Evolutionary conservation across 2,113 vertebrate species (phyloP).

Genomic region (Seriola aureovittata): DNA sequence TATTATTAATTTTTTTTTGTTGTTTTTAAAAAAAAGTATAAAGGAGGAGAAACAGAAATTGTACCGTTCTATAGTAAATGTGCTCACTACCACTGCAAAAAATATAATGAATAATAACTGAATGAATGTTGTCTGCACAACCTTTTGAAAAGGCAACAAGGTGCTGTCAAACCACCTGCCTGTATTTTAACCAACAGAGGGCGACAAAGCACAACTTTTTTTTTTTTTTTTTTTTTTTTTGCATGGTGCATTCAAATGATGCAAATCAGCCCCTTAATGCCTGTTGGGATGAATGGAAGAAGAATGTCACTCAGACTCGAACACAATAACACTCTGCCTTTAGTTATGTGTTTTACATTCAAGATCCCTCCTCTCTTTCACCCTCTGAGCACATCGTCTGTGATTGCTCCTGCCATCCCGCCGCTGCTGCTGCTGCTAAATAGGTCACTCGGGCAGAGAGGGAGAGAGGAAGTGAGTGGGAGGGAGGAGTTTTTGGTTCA

Average conservation of each 20-base stretch:
- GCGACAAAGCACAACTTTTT: constrained; percentile 41
- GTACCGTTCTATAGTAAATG: too few species aligned
- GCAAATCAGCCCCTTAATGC: constrained; percentile 31
- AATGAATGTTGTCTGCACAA: too few species aligned
- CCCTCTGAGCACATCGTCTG: constrained; percentile 57
- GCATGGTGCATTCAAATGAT: background rate
- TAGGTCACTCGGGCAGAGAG: constrained; percentile 81
- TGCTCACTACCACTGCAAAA: too few species aligned
- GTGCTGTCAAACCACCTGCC: background rate
- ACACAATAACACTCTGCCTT: constrained; percentile 48
- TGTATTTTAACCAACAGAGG: constrained; percentile 68
- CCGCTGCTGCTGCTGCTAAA: constrained; percentile 71
- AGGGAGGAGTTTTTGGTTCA: constrained; percentile 54
- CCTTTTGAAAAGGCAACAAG: constrained; percentile 14
- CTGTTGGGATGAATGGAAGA: constrained; percentile 36
- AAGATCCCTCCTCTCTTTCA: constrained; percentile 22
- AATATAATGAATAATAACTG: too few species aligned
- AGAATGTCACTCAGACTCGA: constrained; percentile 25
- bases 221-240: background rate
- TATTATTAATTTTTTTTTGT: too few species aligned
- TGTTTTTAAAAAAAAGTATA: too few species aligned
- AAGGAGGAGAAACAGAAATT: too few species aligned
- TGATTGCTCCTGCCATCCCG: constrained; percentile 38
- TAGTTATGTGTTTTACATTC: constrained; percentile 50
- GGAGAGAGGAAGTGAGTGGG: constrained; percentile 49